A percentile compares a stretch with the other conserved stretches of the same genome.
Evolutionary conservation across 2,888 invertebrate genomes (phyloP).

Genomic region (Lysandra bellargus): DNA sequence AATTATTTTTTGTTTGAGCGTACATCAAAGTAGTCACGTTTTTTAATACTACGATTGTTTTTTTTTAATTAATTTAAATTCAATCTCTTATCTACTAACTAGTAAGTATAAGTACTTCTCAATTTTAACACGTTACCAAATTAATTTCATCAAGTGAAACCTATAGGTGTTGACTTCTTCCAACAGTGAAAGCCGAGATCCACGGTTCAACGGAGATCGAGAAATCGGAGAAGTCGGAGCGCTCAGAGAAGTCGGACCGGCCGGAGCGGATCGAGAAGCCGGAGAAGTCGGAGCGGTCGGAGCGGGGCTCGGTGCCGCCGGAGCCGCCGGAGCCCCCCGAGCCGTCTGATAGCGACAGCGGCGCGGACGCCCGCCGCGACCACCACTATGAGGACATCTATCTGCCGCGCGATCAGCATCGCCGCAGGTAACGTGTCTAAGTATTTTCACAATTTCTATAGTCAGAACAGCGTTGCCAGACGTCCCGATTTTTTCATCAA

Average conservation of each 20-base stretch:
- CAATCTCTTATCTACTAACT: too few species aligned
- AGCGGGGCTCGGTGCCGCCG: slow-evolving; percentile 2
- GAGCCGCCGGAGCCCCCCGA: slow-evolving; percentile 58
- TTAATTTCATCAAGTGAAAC: too few species aligned
- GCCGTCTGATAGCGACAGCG: slow-evolving; percentile 71
- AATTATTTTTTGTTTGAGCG: too few species aligned
- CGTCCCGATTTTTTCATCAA: too few species aligned
- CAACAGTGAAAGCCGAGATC: slow-evolving; percentile 90
- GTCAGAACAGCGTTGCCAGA: too few species aligned
- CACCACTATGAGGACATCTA: slow-evolving; percentile 93
- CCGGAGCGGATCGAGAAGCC: not conserved
- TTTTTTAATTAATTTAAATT: too few species aligned
- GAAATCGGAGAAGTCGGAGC: not conserved
- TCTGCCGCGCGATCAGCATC: slow-evolving; percentile 80
- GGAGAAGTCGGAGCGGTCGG: not conserved
- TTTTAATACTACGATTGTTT: too few species aligned
- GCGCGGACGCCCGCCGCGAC: slow-evolving; percentile 65
- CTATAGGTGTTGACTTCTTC: not conserved
- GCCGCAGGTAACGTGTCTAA: slow-evolving; percentile 54
- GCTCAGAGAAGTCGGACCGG: not conserved
- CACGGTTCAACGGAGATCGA: slow-evolving; percentile 82
- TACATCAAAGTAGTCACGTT: too few species aligned
- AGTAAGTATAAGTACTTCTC: too few species aligned
- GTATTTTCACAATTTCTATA: too few species aligned
- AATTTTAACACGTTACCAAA: too few species aligned